These are phyloP conservation scores for Mesoligia furuncula DNA, from an alignment of 2,888 invertebrate genomes.

Conservation along the genomic window DNA sequence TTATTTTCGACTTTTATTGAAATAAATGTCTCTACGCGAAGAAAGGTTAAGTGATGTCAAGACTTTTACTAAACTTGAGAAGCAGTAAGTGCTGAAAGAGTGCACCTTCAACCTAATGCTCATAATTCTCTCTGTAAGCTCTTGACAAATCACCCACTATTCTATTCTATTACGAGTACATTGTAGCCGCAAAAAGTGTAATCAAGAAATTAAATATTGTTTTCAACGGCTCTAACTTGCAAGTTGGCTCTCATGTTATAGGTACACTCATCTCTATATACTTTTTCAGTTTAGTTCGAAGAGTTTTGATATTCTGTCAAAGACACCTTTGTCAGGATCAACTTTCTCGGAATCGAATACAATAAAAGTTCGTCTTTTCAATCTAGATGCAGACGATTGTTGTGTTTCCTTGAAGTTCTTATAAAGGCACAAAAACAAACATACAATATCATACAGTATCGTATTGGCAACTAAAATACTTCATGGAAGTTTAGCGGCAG, in stretches of 20 bases:
- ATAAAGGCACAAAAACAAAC: background rate
- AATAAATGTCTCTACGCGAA: constrained; percentile 3
- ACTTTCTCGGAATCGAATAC: background rate
- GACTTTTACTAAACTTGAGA: constrained; percentile 26
- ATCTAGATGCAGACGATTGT: background rate
- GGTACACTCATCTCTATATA: background rate
- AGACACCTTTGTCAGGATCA: background rate
- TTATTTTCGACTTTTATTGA: background rate
- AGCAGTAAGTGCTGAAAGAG: constrained; percentile 24
- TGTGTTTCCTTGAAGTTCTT: background rate
- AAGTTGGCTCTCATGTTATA: background rate
- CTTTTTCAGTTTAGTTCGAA: background rate
- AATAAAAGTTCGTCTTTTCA: background rate
- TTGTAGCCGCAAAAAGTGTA: constrained; percentile 13
- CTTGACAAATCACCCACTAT: constrained; percentile 26
- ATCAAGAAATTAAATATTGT: constrained; percentile 20
- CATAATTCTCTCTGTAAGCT: constrained; percentile 19
- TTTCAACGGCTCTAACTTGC: background rate
- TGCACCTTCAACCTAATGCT: constrained; percentile 18
- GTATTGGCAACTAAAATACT: background rate
- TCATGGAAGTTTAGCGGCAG: background rate
- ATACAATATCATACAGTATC: background rate
- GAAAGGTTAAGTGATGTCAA: constrained; percentile 12
- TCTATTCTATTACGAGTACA: constrained; percentile 19
- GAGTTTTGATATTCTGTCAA: constrained; percentile 5